Conservation (phyloP, 2,797 vertebrate genomes). For the Sebastes itinus region DNA sequence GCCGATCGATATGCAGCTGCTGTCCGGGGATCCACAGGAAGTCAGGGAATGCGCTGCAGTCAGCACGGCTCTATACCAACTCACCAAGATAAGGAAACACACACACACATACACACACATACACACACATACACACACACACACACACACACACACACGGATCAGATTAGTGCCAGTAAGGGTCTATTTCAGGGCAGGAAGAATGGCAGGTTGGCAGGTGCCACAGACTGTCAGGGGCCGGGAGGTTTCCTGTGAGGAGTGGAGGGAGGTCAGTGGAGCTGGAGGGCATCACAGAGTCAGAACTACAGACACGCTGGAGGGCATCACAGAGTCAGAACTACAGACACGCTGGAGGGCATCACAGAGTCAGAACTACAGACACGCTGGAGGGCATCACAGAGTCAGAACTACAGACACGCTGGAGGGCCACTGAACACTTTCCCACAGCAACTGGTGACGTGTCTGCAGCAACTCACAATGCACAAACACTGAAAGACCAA, state of each 20-base stretch:
- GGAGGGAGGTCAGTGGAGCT: constrained; percentile 24
- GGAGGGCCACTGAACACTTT: neutral
- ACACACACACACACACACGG: constrained; percentile 1
- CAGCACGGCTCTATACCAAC: constrained; percentile 60
- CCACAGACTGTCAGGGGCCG: constrained; percentile 28
- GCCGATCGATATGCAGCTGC: constrained; percentile 72
- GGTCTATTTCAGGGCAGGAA: constrained; percentile 63
- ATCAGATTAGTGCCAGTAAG: constrained; percentile 33
- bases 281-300: neutral
- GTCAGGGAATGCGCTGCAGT: constrained; percentile 65
- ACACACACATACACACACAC: neutral
- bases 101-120: neutral
- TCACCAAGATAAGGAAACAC: constrained; percentile 52
- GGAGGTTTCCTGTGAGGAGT: constrained; percentile 44
- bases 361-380: too few species aligned
- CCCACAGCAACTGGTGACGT: neutral
- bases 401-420: neutral
- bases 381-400: too few species aligned
- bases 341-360: too few species aligned
- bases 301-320: too few species aligned
- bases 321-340: too few species aligned
- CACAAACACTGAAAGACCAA: neutral
- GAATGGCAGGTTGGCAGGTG: constrained; percentile 63
- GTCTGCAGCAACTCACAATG: neutral
- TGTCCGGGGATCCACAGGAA: constrained; percentile 67